A percentile compares a stretch with the other conserved stretches of the same genome.
These are phyloP conservation scores for Arctopsyche grandis DNA, from an alignment of 1,140 invertebrate species.

Conservation along the genomic window DNA sequence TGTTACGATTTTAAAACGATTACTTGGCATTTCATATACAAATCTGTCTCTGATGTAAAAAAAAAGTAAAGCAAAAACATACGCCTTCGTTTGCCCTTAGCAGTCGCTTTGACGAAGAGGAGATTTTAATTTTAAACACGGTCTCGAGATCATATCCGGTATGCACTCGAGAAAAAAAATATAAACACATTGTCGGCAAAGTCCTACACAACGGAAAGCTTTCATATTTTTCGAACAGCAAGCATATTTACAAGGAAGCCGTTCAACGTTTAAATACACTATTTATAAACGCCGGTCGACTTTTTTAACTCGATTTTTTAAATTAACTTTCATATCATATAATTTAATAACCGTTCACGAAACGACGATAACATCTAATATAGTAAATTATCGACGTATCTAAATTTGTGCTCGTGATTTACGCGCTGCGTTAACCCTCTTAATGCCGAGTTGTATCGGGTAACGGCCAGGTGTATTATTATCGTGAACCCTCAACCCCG, in stretches of 20 bases:
- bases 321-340: neutral
- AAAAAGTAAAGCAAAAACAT: neutral
- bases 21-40: neutral
- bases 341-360: neutral
- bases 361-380: neutral
- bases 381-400: constrained; percentile 8
- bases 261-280: neutral
- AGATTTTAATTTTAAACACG: constrained; percentile 42
- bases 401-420: constrained; percentile 4
- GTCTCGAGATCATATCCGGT: constrained; percentile 34
- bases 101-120: neutral
- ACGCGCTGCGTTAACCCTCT: constrained; percentile 8
- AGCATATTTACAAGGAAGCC: neutral
- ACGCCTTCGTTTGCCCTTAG: neutral
- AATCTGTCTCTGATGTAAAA: neutral
- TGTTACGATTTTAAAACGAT: neutral
- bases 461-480: neutral
- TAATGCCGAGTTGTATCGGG: neutral
- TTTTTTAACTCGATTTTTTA: neutral
- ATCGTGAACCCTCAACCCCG: neutral
- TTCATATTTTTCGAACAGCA: constrained; percentile 13
- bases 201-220: constrained; percentile 25
- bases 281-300: neutral
- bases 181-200: neutral
- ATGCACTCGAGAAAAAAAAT: constrained; percentile 17